Evolutionary conservation across 2,113 vertebrate species (phyloP).

Genomic region (Hippopotamus amphibius): DNA sequence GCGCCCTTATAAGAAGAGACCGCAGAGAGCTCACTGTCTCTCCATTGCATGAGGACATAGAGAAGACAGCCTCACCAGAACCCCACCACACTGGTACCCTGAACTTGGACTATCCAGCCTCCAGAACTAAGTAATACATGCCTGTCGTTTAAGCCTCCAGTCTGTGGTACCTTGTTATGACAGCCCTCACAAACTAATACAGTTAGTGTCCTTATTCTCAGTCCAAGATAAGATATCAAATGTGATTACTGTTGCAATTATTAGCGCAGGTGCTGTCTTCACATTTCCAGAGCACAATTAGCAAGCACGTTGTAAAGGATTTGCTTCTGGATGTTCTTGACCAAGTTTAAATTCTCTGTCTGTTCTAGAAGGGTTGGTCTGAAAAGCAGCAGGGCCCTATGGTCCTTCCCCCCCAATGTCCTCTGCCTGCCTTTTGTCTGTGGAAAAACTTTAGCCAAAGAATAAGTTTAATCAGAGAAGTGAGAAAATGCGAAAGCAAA

Average conservation of each 20-base stretch:
- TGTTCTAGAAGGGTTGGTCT: background rate
- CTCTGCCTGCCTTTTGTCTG: too few species aligned
- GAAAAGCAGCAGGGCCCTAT: too few species aligned
- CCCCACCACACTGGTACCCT: rapidly evolving
- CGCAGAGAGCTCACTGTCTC: background rate
- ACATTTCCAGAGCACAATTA: background rate
- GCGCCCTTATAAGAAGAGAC: background rate
- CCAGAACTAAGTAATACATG: background rate
- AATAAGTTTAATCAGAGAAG: too few species aligned
- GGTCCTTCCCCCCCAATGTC: too few species aligned
- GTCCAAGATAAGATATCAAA: background rate
- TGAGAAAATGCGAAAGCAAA: too few species aligned
- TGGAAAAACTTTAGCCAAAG: too few species aligned
- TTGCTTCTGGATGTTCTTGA: background rate
- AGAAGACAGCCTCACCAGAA: background rate
- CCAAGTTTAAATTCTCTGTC: background rate
- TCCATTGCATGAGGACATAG: rapidly evolving
- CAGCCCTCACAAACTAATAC: background rate
- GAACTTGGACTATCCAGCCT: background rate
- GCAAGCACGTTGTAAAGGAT: background rate
- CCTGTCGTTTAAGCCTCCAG: background rate
- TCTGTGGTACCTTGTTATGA: background rate
- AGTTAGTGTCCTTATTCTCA: background rate
- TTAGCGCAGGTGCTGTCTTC: background rate
- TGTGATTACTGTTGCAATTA: background rate